Percentiles rank a stretch among this genome's conserved stretches.
Conservation (phyloP, 2,888 invertebrate genomes). For the Hyposoter dolosus region DNA sequence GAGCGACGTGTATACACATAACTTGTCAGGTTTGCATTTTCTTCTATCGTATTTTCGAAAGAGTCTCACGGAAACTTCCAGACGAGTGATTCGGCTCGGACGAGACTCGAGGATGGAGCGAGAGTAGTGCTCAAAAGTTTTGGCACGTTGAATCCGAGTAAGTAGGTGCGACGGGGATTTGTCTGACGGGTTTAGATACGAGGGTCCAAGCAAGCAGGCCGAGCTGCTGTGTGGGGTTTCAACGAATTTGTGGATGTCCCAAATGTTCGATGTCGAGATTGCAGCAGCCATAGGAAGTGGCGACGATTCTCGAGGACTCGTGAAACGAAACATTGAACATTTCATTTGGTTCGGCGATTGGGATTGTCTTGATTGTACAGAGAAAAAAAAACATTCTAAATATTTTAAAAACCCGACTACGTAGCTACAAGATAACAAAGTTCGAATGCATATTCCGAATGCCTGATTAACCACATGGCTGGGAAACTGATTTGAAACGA, state of each 20-base stretch:
- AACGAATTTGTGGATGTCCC: slow-evolving; percentile 38
- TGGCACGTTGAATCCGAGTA: slow-evolving; percentile 62
- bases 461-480: neutral
- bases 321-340: slow-evolving; percentile 2
- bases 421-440: neutral
- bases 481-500: neutral
- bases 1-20: neutral
- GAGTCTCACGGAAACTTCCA: slow-evolving; percentile 59
- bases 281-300: slow-evolving; percentile 24
- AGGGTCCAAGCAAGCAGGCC: slow-evolving; percentile 17
- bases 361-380: neutral
- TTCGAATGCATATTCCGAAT: neutral
- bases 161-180: slow-evolving; percentile 63
- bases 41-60: slow-evolving; percentile 36
- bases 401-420: neutral
- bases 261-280: slow-evolving; percentile 56
- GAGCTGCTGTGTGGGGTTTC: slow-evolving; percentile 18
- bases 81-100: slow-evolving; percentile 43
- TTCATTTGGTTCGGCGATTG: neutral
- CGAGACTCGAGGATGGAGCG: slow-evolving; percentile 7
- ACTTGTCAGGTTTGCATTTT: neutral
- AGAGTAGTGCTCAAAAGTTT: slow-evolving; percentile 59
- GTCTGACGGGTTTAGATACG: slow-evolving; percentile 54
- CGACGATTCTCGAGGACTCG: slow-evolving; percentile 27
- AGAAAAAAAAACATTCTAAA: neutral